Evolutionary conservation across 2,888 invertebrate species (phyloP), one percentile per base, ranked within the genome.

Genomic region (Helicoverpa assulta): DNA sequence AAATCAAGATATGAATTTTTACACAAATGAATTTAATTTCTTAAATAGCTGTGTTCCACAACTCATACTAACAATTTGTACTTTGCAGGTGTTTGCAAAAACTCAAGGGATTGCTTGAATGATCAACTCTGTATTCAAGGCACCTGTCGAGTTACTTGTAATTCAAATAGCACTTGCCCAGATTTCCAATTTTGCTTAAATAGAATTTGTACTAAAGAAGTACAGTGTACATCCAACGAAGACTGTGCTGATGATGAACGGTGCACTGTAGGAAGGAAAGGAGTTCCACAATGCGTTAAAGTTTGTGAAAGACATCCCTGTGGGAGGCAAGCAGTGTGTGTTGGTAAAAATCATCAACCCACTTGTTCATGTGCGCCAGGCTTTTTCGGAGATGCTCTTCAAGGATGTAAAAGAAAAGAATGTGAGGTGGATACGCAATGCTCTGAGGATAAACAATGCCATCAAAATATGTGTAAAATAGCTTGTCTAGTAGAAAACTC

Each of bases 51-150:
- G 40, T 14, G 14, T 40, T 3, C 12, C 40, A 14, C 26, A 21
- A 21, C 1, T 73, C n/a, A 54, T 19, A 56, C 29, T 51, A 52
- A 53, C 47, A 37, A 43, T 65, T 12, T 85, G n/a, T 47, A 6
- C 75, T 73, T 96, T 95, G 86, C 91, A 96, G 97, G 98, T 16
- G 91, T 98, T 19, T 99, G 99, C 87, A 96, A 97, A 81, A 98
- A 97, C 81, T 97, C 98, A 21, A 96, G 98, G 75, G 98, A 99
- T 82, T 99, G 99, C 88, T 97, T 98, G 65, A 96, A 97, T 18
- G 98, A 98, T 85, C 98, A 99, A 93, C 94, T 98, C 16, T 99
- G 99, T 86, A 97, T 99, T 70, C 97, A 98, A 90, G 97, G 97
- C 14, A 97, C 98, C n/a, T 99, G 99, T 88, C 97, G 98, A 86